Evolutionary conservation across 2,888 invertebrate genomes (phyloP).

Genomic region (Polia nebulosa): DNA sequence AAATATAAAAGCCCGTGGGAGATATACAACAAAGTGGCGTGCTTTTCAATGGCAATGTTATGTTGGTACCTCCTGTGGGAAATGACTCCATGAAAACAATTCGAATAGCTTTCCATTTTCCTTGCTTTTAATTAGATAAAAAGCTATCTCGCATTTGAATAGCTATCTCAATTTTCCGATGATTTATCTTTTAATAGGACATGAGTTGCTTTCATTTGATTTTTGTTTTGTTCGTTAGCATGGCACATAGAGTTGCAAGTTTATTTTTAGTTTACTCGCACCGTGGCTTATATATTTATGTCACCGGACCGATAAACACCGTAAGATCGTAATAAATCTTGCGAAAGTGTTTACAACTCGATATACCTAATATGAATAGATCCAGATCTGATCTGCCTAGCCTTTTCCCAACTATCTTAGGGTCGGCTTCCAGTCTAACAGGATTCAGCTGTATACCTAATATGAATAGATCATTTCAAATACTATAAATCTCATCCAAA

Average conservation of each 20-base stretch:
- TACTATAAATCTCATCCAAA: too few species aligned
- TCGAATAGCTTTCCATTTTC: constrained; percentile 65
- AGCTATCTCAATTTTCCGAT: constrained; percentile 58
- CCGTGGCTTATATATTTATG: too few species aligned
- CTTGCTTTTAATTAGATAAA: constrained; percentile 58
- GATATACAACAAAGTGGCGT: constrained; percentile 47
- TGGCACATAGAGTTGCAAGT: not conserved
- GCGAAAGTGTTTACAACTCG: too few species aligned
- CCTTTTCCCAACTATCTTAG: too few species aligned
- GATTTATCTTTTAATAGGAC: constrained; percentile 39
- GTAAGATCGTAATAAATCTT: too few species aligned
- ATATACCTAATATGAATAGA: too few species aligned
- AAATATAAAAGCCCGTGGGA: constrained; percentile 51
- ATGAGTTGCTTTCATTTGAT: constrained; percentile 38
- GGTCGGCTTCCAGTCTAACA: too few species aligned
- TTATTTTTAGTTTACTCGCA: too few species aligned
- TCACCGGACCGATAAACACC: too few species aligned
- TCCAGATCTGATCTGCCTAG: too few species aligned
- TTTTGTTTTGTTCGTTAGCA: constrained; percentile 20
- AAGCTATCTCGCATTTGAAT: constrained; percentile 37
- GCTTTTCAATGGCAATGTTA: constrained; percentile 54
- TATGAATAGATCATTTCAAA: too few species aligned
- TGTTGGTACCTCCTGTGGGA: constrained; percentile 52
- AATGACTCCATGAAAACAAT: constrained; percentile 57
- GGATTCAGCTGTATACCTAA: too few species aligned